These are phyloP conservation scores for Phacellophora camtschatica DNA, from an alignment of 30 jellyfish, hydroid and myxozoan species.

Conservation along the genomic window DNA sequence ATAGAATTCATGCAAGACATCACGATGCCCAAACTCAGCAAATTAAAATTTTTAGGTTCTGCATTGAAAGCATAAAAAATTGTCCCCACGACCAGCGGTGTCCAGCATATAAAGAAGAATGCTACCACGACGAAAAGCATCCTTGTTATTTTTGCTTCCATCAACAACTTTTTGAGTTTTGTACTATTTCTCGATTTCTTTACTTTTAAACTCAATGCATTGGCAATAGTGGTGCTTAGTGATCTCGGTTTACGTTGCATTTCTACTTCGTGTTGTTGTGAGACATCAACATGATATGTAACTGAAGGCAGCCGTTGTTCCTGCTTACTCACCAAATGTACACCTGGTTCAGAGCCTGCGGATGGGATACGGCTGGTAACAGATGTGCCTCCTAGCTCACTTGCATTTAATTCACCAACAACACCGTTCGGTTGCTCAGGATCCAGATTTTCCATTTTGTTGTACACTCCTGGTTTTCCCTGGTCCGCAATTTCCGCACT, in stretches of 20 bases:
- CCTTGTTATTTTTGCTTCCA: constrained; percentile 81
- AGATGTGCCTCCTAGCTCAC: too few relatives aligned
- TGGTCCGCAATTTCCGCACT: constrained; percentile 6
- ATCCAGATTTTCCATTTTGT: not conserved
- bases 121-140: constrained; percentile 88
- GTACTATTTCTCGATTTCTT: constrained; percentile 25
- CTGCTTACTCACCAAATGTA: not conserved
- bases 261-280: not conserved
- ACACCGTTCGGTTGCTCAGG: not conserved
- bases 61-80: constrained; percentile 69
- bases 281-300: not conserved
- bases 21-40: constrained; percentile 72
- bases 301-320: not conserved
- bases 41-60: constrained; percentile 53
- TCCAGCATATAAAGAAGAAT: constrained; percentile 91
- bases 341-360: constrained; percentile 24
- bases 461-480: not conserved
- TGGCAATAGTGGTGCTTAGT: constrained; percentile 14
- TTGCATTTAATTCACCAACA: not conserved
- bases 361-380: not conserved
- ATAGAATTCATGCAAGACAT: constrained; percentile 87
- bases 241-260: constrained; percentile 15
- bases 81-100: constrained; percentile 87
- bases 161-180: constrained; percentile 31
- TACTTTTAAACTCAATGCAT: not conserved